Base-by-base conservation (phyloP, 1,140 invertebrate species). In the Euwallacea similis region DNA sequence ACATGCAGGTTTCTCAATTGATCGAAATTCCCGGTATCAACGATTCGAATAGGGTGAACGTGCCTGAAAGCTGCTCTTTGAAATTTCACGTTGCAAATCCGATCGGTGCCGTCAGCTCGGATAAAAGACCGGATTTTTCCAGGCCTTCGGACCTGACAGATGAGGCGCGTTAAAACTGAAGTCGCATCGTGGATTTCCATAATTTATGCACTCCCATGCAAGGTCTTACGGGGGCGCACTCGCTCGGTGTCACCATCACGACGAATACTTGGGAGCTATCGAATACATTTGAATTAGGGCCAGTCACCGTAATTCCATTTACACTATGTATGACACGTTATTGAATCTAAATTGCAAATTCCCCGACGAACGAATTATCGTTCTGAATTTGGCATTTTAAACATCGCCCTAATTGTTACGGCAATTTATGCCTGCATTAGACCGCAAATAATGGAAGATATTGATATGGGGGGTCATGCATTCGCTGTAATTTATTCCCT, bases 101-200 rank as follows among this genome's bases (percentile, higher is more conserved):
- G 46, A 13, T 42, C 9, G 7, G 16, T 7, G 46, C 67, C 53
- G 67, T 69, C 68, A 64, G 60, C 7, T 64, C 56, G 68, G 21
- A 70, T 70, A 59, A 43, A 43, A 46, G 42, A 58, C 54, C 50
- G 10, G 41, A 70, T 56, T 70, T 70, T 70, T 43, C 42, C 67
- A 55, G 58, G 47, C 15, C 15, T 11, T 33, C 64, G 68, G n/a
- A 61, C 42, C 68, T 62, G 43, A 61, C 46, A 53, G 58, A 55
- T 53, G 33, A 64, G 46, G n/a, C 62, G 13, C 55, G 56, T 69
- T 69, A 69, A 61, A 47, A n/a, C 56, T 11, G 11, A 16, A 64
- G 13, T 46, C 9, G 68, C 59, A 64, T 70, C 60, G 43, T 56
- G 13, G 60, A 70, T 64, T 70, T 70, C 68, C 68, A 70, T 70